Percentiles rank a stretch among this genome's conserved stretches.
Conservation (phyloP, 2,888 invertebrate genomes). For the Eretmocerus hayati region DNA sequence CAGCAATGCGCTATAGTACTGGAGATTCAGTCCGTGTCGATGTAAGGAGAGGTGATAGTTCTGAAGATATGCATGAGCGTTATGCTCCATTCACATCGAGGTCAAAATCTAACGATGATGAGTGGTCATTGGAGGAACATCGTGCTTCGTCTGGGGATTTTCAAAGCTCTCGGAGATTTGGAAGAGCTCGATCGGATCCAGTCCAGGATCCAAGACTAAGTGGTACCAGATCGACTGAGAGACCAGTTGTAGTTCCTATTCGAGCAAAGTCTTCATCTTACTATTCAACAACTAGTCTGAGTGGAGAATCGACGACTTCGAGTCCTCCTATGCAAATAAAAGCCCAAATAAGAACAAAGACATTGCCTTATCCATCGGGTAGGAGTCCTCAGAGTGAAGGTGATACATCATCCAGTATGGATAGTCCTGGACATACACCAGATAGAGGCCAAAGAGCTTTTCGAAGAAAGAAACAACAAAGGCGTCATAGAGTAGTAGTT, state of each 20-base stretch:
- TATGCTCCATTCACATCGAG: slow-evolving; percentile 36
- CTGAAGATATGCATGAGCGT: slow-evolving; percentile 43
- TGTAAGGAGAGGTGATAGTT: slow-evolving; percentile 37
- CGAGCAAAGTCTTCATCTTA: slow-evolving; percentile 41
- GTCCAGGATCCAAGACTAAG: slow-evolving; percentile 30
- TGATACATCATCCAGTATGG: slow-evolving; percentile 45
- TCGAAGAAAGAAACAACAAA: slow-evolving; percentile 42
- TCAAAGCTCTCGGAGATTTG: slow-evolving; percentile 22
- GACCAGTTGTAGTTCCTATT: slow-evolving; percentile 50
- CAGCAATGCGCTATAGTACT: slow-evolving; percentile 41
- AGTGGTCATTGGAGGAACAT: slow-evolving; percentile 38
- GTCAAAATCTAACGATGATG: slow-evolving; percentile 34
- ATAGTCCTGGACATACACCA: slow-evolving; percentile 44
- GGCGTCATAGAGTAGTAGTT: slow-evolving; percentile 43
- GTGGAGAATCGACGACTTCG: slow-evolving; percentile 54
- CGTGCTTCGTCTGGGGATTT: slow-evolving; percentile 20
- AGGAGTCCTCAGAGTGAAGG: slow-evolving; percentile 45
- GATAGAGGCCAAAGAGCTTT: slow-evolving; percentile 41
- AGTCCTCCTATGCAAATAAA: slow-evolving; percentile 43
- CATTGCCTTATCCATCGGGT: slow-evolving; percentile 39
- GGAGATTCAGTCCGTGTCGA: slow-evolving; percentile 37
- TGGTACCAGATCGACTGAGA: slow-evolving; percentile 50
- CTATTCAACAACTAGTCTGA: slow-evolving; percentile 54
- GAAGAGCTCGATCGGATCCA: slow-evolving; percentile 35
- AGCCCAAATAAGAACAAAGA: slow-evolving; percentile 43